Base-by-base conservation (phyloP, 2,888 invertebrate genomes). In the Onchidella celtica region DNA sequence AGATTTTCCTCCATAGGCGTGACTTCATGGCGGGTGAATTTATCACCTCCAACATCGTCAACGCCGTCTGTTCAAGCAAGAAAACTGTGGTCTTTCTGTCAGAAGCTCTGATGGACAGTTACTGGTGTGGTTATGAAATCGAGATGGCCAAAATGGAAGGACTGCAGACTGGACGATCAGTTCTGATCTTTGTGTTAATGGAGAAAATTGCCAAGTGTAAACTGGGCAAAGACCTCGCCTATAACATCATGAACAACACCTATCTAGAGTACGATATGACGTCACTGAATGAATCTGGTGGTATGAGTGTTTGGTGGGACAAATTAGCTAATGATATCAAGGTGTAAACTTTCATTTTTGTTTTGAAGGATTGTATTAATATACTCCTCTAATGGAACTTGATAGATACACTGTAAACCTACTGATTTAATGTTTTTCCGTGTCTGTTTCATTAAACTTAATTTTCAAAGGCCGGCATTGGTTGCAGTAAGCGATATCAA, bases 131-230 rank as follows among this genome's bases (percentile, higher is more conserved):
- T 27, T 80, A 77, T 47, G 83, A 83, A 32, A 36, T 83, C 27
- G 81, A 83, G 59, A 81, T 83, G 83, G 83, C 83, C 61, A 79
- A 76, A 57, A 81, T 80, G 77, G 83, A 83, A 29, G 40, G 59
- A 4, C 40, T 65, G 34, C 47, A 80, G 73, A 77, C 68, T 6
- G 80, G 77, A 17, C 61, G 83, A n/a, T 65, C 55, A 40, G 83
- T 83, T 17, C 34, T 83, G 38, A 3, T 83, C 24, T 80, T 83
- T 61, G 77, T 83, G 47, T 36, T 83, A 6, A 72, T 59, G 76
- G 68, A 83, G 61, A 36, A 77, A 24, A 75, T 83, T 59, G 80
- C 83, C 4, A 34, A 57, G 4, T 11, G 38, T 32, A 68, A 57
- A 21, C 36, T 83, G 47, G 65, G 72, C n/a, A 55, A 59, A 24